Conservation (phyloP, 1,140 invertebrate species). For the Brachionus koreanus region DNA sequence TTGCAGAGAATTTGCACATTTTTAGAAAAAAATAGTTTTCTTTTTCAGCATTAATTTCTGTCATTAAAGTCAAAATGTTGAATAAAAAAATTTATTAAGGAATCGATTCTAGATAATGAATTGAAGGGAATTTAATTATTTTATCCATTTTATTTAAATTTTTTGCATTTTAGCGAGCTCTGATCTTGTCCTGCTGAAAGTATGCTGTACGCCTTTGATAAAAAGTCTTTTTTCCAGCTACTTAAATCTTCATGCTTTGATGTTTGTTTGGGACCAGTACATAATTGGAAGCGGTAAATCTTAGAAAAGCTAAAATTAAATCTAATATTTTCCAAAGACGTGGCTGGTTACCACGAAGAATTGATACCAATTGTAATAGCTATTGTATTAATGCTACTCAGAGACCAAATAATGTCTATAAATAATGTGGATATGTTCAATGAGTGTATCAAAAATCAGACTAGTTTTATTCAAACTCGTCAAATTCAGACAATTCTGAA, state of each 20-base stretch:
- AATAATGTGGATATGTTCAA: neutral
- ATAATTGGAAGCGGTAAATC: constrained; percentile 26
- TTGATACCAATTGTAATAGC: constrained; percentile 22
- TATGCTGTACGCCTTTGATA: constrained; percentile 13
- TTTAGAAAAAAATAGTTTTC: too few relatives aligned
- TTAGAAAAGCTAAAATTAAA: neutral
- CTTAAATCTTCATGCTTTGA: neutral
- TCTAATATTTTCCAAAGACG: neutral
- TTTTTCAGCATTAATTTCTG: too few relatives aligned
- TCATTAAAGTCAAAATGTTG: too few relatives aligned
- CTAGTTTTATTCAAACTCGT: constrained; percentile 11
- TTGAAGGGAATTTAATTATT: neutral
- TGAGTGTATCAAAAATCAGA: neutral
- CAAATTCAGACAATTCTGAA: constrained; percentile 37
- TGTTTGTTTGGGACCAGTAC: constrained; percentile 44
- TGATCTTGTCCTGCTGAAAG: neutral
- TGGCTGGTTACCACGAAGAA: constrained; percentile 27
- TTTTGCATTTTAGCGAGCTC: neutral
- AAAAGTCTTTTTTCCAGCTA: constrained; percentile 12
- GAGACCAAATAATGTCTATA: constrained; percentile 6
- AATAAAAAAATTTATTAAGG: too few relatives aligned
- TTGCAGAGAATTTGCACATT: too few relatives aligned
- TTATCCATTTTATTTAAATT: too few relatives aligned
- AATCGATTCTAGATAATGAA: too few relatives aligned
- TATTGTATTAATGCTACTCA: constrained; percentile 14